Base-by-base conservation (phyloP, 1,140 invertebrate genomes). In the Nymphalis io region DNA sequence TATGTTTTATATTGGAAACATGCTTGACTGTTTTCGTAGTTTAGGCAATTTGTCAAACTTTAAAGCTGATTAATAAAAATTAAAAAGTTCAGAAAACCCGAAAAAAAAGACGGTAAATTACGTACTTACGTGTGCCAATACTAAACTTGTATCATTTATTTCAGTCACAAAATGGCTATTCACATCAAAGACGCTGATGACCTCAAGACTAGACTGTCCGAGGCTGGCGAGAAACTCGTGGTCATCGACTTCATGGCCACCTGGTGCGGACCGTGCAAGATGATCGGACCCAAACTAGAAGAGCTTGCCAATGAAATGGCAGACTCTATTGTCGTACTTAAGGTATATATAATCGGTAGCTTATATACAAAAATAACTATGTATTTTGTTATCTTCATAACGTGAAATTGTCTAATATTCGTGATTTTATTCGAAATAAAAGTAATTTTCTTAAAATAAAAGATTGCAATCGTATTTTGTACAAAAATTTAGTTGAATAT, bases 241-340 rank as follows among this genome's bases (percentile, higher is more conserved):
- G 95, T 99, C 21, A 95, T 99, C 64, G 97, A 99, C 84, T 97
- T 98, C 88, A 95, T 94, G 89, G 96, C 95, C 2, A 94, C 94
- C 60, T 97, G 96, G 96, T 97, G 96, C 91, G 98, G 98, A 0
- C 98, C 98, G 12, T 99, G 98, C 93, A 97, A 97, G 89, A 94
- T 95, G 91, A 99, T 99, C 89, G 94, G 95, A 6, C 98, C 98
- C 6, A 95, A 94, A 79, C 85, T 96, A 51, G 94, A 95, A 70
- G 95, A 95, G 81, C 84, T 96, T 21, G 90, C 94, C 18, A 86
- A 80, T 2, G 92, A 94, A 73, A 92, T 93, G 82, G 77, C 89
- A 15, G 92, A 93, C 57, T 89, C 86, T 48, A 74, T 95, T 58
- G 89, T 93, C 57, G 89, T 94, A 16, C 70, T 94, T 59, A 93